Evolutionary conservation across 64 coral and sea anemone genomes (phyloP), one percentile per base, ranked within the genome.

Genomic region (Actinia tenebrosa): DNA sequence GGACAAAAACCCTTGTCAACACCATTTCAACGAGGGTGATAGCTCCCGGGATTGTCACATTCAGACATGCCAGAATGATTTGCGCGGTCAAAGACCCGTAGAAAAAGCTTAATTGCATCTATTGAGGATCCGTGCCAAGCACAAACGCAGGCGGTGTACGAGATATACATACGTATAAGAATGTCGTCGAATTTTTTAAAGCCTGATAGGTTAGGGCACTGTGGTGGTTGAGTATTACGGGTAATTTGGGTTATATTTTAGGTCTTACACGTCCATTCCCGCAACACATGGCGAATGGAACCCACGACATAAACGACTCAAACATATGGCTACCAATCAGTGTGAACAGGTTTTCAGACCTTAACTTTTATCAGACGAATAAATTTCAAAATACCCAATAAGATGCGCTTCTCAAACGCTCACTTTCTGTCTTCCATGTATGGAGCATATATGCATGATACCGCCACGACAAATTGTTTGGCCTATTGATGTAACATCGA

Each of bases 1-100:
- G 89, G 87, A 92, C 91, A 81, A 95, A 92, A 92, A 89, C 91
- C 69, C 79, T 89, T 96, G 94, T 96, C 94, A 96, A 90, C 94
- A 96, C 94, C 91, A 96, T 96, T 88, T 96, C 94, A 93, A 96
- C 91, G 84, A 84, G 86, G 22, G 61, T 89, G 45, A 90, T 83
- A 80, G 86, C 87, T 92, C 86, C 91, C 82, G 82, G 27, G 83
- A 87, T 59, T 68, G 92, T 89, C 69, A 75, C 69, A 30, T 26
- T 13, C 69, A 90, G 83, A 85, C 88, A 88, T 88, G 84, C 80
- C 66, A 84, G 64, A 92, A 78, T 89, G 88, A 85, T 83, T 80
- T 87, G 77, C 71, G 88, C 92, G 91, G 82, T 87, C 82, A 96
- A 86, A 84, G 56, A 84, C 85, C 89, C 56, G 83, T 92, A 87